Base-by-base conservation (phyloP, 2,797 vertebrate species). In the Labeo calbasu region DNA sequence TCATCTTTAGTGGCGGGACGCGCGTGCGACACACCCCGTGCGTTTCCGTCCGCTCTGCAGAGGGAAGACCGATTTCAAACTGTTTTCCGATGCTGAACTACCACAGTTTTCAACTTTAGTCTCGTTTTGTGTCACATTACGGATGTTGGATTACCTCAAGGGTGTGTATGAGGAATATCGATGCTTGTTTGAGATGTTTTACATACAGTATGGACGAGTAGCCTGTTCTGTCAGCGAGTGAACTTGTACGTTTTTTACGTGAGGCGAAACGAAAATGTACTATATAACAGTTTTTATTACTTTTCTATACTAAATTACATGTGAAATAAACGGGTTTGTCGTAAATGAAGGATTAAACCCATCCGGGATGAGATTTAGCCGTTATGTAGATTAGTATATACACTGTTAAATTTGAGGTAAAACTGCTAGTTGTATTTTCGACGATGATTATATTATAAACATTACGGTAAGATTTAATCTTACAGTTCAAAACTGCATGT, bases 1-100 rank as follows among this genome's bases (percentile, higher is more conserved):
- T 81, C 85, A 51, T 83, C 73, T 77, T 79, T 82, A 82, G 59
- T 76, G 48, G 55, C 75, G 78, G 77, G 77, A 81, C 70, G 69
- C 77, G 61, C 36, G 84, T 61, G 46, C 84, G 87, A 82, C 87
- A 88, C 87, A 82, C 87, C 87, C 85, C 85, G 65, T 17, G 75
- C 86, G 71, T 53, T 75, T 53, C 72, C 63, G 81, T 68, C 61
- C 59, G 68, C 84, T 82, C 83, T 84, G 85, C 87, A 23, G 87
- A 79, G 79, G 68, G 53, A 23, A 59, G 36, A 59, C 63, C 65
- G 77, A 53, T 48, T 61, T 61, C 19, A 72, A 84, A 71, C 66
- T 72, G 76, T 28, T 53, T n/a, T 53, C 28, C 21, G 9, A 14
- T n/a, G 46, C 51, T 15, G 32, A 72, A 79, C 25, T 79, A 50